Evolutionary conservation across 2,113 vertebrate genomes (phyloP), one percentile per base, ranked within the genome.

Genomic region (Caracal caracal): DNA sequence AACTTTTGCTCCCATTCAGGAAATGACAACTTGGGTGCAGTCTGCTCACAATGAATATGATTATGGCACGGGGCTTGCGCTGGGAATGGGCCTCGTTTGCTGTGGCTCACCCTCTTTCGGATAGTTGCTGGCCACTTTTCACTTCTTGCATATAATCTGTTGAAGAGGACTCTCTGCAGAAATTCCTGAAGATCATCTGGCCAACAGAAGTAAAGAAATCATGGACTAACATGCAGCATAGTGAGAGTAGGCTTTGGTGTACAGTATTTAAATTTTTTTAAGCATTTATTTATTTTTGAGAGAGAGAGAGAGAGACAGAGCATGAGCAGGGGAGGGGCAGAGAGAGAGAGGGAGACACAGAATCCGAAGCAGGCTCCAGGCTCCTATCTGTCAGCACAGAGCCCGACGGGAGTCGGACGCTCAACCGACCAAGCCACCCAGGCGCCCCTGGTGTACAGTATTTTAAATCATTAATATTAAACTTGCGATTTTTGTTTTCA

Each of bases 1-100:
- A 98, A 99, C 99, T 15, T 99, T 99, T 95, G 99, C 99, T 5
- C 99, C 99, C 20, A 98, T 99, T 92, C 99, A 99, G 85, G 99
- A 99, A 98, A 99, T 99, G 98, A 99, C 99, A 70, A 99, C 99
- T 0, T 99, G 99, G 79, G 99, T 99, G 96, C 99, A 99, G 97
- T 99, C 99, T 98, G 99, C 99, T 61, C 99, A 99, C n/a, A 99
- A 99, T 65, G 99, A 99, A 91, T 99, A 99, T 85, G 99, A 99
- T 95, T 99, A 99, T 4, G 99, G 99, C 91, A 99, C 99, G 99
- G 99, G 99, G 0, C 99, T 99, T 0, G 99, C 99, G 59, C 98
- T 99, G 56, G 99, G 99, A 43, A 98, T 99, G 71, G 99, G 99
- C 97, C 99, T 99, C 33, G 99, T 99, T 97, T 99, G 99, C 97